These are phyloP conservation scores for Ormyrus thymus DNA, from an alignment of 2,888 invertebrate genomes.

Conservation along the genomic window DNA sequence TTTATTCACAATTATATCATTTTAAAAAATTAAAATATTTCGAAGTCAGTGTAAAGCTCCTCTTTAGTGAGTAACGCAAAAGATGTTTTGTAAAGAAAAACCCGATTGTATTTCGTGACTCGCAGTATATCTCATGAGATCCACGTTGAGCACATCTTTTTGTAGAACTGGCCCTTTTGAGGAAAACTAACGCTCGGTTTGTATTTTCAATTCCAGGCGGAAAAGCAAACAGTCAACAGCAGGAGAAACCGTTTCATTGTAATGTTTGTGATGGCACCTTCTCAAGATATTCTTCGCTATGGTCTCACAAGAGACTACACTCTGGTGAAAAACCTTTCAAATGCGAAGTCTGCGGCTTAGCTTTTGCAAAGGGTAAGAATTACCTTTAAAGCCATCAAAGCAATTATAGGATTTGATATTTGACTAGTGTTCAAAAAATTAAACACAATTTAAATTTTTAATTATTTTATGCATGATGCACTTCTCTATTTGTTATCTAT, in stretches of 20 bases:
- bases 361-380: slow-evolving; percentile 85
- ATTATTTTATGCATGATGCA: slow-evolving; percentile 10
- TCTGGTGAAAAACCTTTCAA: slow-evolving; percentile 91
- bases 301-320: slow-evolving; percentile 92
- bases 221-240: slow-evolving; percentile 74
- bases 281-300: slow-evolving; percentile 89
- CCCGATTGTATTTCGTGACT: slow-evolving; percentile 54
- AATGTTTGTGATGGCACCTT: slow-evolving; percentile 90
- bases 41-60: slow-evolving; percentile 52
- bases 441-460: not conserved
- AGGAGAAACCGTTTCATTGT: slow-evolving; percentile 91
- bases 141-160: slow-evolving; percentile 64
- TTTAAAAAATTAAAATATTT: not conserved
- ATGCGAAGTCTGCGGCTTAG: slow-evolving; percentile 90
- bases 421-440: not conserved
- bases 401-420: slow-evolving; percentile 15
- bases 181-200: slow-evolving; percentile 69
- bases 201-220: slow-evolving; percentile 71
- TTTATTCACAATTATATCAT: not conserved
- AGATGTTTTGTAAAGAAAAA: slow-evolving; percentile 49
- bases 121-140: slow-evolving; percentile 60
- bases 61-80: slow-evolving; percentile 58
- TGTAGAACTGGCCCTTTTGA: slow-evolving; percentile 73
- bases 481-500: not conserved
- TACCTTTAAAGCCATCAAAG: not conserved